phyloP scores from a whole-genome alignment of 2,888 invertebrate species.

The Acheta domesticus region DNA sequence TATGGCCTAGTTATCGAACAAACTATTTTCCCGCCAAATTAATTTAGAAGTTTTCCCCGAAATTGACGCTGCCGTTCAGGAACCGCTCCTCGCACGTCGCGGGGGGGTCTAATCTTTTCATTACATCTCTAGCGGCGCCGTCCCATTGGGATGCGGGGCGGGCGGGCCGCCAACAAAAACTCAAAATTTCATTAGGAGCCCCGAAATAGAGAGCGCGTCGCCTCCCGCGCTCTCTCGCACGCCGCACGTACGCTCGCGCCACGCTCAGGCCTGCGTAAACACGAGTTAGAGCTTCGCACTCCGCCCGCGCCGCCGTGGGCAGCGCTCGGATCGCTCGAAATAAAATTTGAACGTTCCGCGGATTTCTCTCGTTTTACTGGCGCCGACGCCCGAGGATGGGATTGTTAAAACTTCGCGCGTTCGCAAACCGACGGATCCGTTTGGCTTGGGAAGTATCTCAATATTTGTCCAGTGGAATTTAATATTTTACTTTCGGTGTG shows the following conservation, averaged over 20 bases:
- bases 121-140: not conserved
- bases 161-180: not conserved
- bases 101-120: conserved; percentile 3
- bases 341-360: no score
- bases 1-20: not conserved
- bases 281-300: not conserved
- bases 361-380: no score
- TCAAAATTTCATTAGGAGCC: not conserved
- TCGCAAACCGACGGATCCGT: no score
- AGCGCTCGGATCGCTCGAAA: no score
- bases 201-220: not conserved
- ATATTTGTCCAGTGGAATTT: no score
- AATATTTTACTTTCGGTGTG: no score
- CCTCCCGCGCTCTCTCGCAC: not conserved
- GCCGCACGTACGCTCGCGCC: not conserved
- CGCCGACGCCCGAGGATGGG: no score
- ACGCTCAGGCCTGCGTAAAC: not conserved
- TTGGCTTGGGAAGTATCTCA: no score
- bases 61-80: no score
- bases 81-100: no score
- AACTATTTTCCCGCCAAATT: not conserved
- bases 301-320: not conserved
- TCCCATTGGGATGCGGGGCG: conserved; percentile 1
- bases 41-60: not conserved
- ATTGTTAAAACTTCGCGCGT: no score